Evolutionary conservation across 2,113 vertebrate species (phyloP).

Genomic region (Cygnus atratus): DNA sequence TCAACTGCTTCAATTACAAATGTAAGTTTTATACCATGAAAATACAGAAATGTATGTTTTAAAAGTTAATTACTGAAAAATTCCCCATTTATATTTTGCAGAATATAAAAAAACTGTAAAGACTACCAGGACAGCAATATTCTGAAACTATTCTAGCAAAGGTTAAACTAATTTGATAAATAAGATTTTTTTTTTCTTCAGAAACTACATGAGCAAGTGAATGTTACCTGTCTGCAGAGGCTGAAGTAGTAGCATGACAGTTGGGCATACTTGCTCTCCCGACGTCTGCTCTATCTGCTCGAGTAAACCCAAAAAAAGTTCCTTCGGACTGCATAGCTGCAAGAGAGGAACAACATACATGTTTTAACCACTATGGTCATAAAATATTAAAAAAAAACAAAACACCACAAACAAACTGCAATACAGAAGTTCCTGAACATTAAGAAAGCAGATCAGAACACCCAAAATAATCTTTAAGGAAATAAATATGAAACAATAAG

Average conservation of each 20-base stretch:
- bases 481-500: not conserved
- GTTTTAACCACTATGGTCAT: not conserved
- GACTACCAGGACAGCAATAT: not conserved
- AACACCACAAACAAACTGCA: not conserved
- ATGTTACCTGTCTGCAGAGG: constrained; percentile 90
- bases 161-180: not conserved
- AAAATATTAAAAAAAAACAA: not conserved
- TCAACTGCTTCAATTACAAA: not conserved
- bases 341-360: not conserved
- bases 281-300: constrained; percentile 92
- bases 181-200: not conserved
- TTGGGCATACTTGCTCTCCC: constrained; percentile 80
- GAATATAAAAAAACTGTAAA: not conserved
- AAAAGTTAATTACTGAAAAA: not conserved
- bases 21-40: not conserved
- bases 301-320: constrained; percentile 91
- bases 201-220: not conserved
- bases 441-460: not conserved
- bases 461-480: not conserved
- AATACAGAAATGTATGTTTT: not conserved
- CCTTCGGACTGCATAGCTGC: constrained; percentile 93
- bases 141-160: not conserved
- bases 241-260: constrained; percentile 84
- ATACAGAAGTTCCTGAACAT: not conserved
- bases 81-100: not conserved